These are phyloP conservation scores for Mesochorus sp. DNA, from an alignment of 2,888 invertebrate species.

Conservation along the genomic window DNA sequence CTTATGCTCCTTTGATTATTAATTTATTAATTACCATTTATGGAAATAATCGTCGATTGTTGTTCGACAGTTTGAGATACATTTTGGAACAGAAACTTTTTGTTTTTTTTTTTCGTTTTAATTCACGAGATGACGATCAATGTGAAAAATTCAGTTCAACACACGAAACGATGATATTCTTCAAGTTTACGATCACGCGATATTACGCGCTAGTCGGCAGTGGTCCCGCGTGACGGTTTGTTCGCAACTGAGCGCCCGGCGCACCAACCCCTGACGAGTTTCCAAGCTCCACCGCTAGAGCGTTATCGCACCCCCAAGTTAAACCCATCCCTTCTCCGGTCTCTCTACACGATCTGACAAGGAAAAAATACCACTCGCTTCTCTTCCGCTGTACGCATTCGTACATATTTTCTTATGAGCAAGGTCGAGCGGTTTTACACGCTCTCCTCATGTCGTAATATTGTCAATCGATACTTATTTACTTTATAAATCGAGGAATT, in stretches of 20 bases:
- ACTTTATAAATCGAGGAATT: too few relatives aligned
- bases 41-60: constrained; percentile 15
- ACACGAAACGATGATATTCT: neutral
- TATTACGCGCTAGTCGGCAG: constrained; percentile 58
- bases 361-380: constrained; percentile 35
- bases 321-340: constrained; percentile 63
- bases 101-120: constrained; percentile 4
- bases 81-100: neutral
- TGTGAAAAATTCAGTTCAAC: neutral
- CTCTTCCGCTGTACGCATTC: constrained; percentile 54
- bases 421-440: constrained; percentile 30
- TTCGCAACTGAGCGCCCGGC: constrained; percentile 77
- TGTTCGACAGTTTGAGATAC: neutral
- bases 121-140: constrained; percentile 34
- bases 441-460: neutral
- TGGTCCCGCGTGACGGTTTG: constrained; percentile 74
- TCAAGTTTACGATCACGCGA: constrained; percentile 53
- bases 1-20: neutral
- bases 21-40: constrained; percentile 51
- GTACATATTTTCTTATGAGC: constrained; percentile 48
- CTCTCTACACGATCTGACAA: constrained; percentile 35
- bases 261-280: constrained; percentile 75
- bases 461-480: neutral
- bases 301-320: constrained; percentile 69
- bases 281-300: constrained; percentile 73